Evolutionary conservation across 2,797 vertebrate species (phyloP).

Genomic region (Podarcis siculus): DNA sequence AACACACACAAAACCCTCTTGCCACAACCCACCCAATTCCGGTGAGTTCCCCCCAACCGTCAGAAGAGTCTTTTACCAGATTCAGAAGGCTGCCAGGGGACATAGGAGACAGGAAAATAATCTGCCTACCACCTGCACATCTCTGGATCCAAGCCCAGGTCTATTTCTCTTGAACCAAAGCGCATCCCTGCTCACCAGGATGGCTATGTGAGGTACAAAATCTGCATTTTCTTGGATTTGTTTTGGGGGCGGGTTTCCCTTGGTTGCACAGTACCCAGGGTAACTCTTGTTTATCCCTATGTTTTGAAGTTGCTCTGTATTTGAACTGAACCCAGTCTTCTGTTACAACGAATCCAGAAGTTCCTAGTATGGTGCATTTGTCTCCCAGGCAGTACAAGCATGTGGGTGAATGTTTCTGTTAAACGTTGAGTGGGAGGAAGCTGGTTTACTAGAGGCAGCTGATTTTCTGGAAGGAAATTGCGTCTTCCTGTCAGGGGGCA

Average conservation of each 20-base stretch:
- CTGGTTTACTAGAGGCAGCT: constrained; percentile 64
- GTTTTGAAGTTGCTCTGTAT: background rate
- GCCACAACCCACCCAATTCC: background rate
- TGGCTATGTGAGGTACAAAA: background rate
- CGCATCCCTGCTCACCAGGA: background rate
- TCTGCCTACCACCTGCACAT: background rate
- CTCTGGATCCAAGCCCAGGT: background rate
- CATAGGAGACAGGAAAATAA: background rate
- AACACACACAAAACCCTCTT: background rate
- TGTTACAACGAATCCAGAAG: background rate
- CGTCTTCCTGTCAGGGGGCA: constrained; percentile 66
- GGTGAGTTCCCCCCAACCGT: background rate
- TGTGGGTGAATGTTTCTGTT: constrained; percentile 19
- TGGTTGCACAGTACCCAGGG: no score
- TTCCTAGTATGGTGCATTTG: constrained; percentile 7
- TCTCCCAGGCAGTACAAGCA: background rate
- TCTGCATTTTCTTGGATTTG: background rate
- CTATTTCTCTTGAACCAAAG: background rate
- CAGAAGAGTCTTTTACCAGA: background rate
- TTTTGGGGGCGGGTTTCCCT: no score
- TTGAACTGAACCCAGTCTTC: background rate
- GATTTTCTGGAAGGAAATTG: constrained; percentile 73
- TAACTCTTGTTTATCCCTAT: background rate
- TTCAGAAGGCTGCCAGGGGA: background rate
- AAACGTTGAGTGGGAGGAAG: constrained; percentile 3